A percentile compares a stretch with the other conserved stretches of the same genome.
phyloP scores from a whole-genome alignment of 2,797 vertebrate genomes.

The Anguilla pacifica region DNA sequence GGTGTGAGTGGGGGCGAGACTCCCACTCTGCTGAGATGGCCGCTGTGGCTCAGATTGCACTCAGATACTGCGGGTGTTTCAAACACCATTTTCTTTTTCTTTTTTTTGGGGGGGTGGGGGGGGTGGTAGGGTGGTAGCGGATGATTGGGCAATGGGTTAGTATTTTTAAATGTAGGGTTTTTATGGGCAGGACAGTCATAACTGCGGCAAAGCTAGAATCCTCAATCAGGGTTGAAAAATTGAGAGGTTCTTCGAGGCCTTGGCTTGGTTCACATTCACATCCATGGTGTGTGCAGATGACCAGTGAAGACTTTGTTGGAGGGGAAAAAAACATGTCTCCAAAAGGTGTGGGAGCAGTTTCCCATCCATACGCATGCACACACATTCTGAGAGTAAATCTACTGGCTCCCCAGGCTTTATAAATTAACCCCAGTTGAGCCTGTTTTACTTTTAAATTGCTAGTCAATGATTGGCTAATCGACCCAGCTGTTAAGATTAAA shows the following conservation, averaged over 20 bases:
- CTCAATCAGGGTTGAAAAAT: slow-evolving; percentile 36
- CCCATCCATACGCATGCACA: background rate
- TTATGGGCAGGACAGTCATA: background rate
- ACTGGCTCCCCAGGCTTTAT: slow-evolving; percentile 25
- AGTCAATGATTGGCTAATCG: slow-evolving; percentile 17
- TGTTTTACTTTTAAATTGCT: slow-evolving; percentile 28
- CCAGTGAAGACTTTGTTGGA: background rate
- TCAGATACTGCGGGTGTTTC: slow-evolving; percentile 42
- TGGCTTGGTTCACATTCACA: background rate
- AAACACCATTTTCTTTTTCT: slow-evolving; percentile 37
- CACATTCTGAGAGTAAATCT: background rate
- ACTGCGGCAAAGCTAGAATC: background rate
- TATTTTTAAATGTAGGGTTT: slow-evolving; percentile 60
- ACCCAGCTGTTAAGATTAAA: background rate
- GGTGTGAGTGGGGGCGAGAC: slow-evolving; percentile 60
- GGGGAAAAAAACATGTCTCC: background rate
- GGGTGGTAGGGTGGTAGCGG: background rate
- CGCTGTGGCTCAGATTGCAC: slow-evolving; percentile 40
- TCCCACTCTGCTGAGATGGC: slow-evolving; percentile 59
- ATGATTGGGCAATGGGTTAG: slow-evolving; percentile 11
- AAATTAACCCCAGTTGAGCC: slow-evolving; percentile 38
- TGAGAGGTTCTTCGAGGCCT: slow-evolving; percentile 10
- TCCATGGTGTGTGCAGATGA: slow-evolving; percentile 13
- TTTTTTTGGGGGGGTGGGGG: background rate
- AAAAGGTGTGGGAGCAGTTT: background rate